Base-by-base conservation (phyloP, 2,797 vertebrate genomes). In the Enteromius trimaculatus region DNA sequence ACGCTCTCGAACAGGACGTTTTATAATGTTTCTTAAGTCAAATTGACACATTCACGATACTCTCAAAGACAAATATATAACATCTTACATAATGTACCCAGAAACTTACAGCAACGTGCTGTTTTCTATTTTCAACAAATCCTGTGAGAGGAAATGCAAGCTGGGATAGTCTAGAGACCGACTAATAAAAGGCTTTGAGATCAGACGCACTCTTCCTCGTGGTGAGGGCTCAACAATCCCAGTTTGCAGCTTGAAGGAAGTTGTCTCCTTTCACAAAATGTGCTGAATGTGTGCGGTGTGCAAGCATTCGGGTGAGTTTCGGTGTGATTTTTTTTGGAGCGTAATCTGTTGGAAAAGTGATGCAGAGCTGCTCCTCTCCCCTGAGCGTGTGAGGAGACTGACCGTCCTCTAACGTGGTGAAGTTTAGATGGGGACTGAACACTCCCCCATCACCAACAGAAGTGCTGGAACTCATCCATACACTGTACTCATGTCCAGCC, bases 391-490 rank as follows among this genome's bases (percentile, higher is more conserved):
- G 87, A 87, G 85, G 76, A 81, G 88, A 95, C 97, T 95, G 96
- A 99, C 98, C 96, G 77, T 97, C 96, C 89, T 97, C 95, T 79
- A 96, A 96, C 86, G 97, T 95, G 72, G 94, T 88, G 44, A 99
- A 86, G 0, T 93, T 92, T 88, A 97, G 87, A 86, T 92, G 88
- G 60, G 95, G 87, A 88, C 97, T 98, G 88, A 88, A 93, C 93
- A 97, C 94, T 85, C 96, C 95, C 90, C 97, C 97, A 80, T 98
- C 95, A 90, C 97, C 97, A 90, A 95, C 91, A 80, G 94, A 83
- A 60, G 96, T 98, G 88, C 95, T 97, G 91, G 97, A 97, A 88
- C 95, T 96, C 92, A 99, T 90, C 98, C 97, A 99, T 26, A 99
- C 79, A 86, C 88, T 94, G 91, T 99, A 99, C 90, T 94, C 93